Percentiles rank a stretch among this genome's conserved stretches.
These are phyloP conservation scores for Chirona hameri DNA, from an alignment of 2,888 invertebrate species.

Conservation along the genomic window DNA sequence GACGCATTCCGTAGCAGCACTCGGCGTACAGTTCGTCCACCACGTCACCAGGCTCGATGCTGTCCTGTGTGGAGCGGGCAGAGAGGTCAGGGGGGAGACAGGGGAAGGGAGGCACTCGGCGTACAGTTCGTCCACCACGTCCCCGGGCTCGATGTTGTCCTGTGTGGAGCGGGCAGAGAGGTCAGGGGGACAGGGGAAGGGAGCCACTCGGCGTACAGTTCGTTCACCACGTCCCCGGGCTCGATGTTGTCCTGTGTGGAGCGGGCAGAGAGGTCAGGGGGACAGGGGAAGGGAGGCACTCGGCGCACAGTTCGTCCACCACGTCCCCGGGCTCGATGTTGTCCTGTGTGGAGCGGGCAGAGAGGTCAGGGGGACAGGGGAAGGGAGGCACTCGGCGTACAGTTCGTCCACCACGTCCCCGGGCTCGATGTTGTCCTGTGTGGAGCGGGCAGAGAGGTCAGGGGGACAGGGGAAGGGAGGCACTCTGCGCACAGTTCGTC, in stretches of 20 bases:
- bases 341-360: too few species aligned
- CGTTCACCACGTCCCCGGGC: constrained; percentile 61
- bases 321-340: neutral
- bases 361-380: too few species aligned
- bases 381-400: constrained; percentile 37
- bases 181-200: too few species aligned
- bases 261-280: too few species aligned
- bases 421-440: constrained; percentile 51
- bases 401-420: constrained; percentile 61
- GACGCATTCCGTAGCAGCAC: constrained; percentile 38
- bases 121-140: neutral
- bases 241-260: constrained; percentile 51
- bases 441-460: too few species aligned
- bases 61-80: too few species aligned
- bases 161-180: neutral
- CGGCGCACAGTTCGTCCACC: too few species aligned
- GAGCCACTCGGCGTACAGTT: constrained; percentile 37
- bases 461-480: too few species aligned
- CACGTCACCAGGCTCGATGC: constrained; percentile 60
- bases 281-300: neutral
- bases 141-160: neutral
- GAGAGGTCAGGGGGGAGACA: too few species aligned
- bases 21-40: constrained; percentile 50
- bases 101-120: neutral
- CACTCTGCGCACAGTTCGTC: too few species aligned